These are phyloP conservation scores for Amblyornis subalaris DNA, from an alignment of 2,113 vertebrate species.

Conservation along the genomic window DNA sequence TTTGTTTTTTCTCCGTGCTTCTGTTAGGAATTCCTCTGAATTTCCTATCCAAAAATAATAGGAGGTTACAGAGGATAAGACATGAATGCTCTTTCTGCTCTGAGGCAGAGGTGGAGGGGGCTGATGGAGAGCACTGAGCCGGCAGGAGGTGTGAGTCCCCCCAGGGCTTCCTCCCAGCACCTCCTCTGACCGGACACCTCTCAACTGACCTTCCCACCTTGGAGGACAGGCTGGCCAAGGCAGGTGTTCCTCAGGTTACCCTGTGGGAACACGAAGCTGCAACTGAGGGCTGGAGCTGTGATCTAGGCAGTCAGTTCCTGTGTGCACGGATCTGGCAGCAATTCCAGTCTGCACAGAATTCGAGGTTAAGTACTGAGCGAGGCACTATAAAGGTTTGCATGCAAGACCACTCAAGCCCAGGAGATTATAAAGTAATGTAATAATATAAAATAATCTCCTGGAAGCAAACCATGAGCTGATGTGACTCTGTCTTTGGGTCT, in stretches of 20 bases:
- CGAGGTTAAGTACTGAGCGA: not conserved
- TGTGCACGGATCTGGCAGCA: not conserved
- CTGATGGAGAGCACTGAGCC: not conserved
- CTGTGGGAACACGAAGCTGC: not conserved
- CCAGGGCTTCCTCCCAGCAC: not conserved
- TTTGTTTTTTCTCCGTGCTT: not conserved
- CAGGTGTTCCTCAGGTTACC: not conserved
- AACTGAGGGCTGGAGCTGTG: not conserved
- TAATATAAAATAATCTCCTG: conserved; percentile 20
- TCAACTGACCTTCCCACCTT: not conserved
- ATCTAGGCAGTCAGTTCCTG: not conserved
- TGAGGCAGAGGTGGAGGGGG: not conserved
- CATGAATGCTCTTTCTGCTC: not conserved
- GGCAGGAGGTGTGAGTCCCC: rapidly evolving
- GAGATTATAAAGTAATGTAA: conserved; percentile 5
- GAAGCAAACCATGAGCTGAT: not conserved
- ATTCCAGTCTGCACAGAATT: not conserved
- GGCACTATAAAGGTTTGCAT: not conserved
- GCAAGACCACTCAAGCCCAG: not conserved
- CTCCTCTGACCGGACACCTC: not conserved
- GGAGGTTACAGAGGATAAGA: not conserved
- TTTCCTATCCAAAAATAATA: conserved; percentile 35
- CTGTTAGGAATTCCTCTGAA: conserved; percentile 22
- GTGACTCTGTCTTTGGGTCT: not conserved
- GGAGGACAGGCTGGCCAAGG: not conserved